phyloP scores from a whole-genome alignment of 2,797 vertebrate species.

The Enteromius anoplus region DNA sequence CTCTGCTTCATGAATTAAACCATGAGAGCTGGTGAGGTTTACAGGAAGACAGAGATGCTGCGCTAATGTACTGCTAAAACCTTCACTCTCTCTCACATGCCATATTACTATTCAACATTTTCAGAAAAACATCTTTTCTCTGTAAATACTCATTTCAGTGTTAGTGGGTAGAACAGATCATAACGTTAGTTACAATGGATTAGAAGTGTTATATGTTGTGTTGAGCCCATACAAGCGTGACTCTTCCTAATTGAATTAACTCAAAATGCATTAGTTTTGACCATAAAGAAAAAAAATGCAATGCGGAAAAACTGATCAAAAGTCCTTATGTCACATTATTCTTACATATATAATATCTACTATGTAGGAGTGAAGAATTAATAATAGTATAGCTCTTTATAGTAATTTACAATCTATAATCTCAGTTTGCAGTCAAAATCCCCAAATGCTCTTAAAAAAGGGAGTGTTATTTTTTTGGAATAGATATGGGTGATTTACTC shows the following conservation, averaged over 20 bases:
- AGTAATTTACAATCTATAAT: not conserved
- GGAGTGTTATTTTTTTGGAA: not conserved
- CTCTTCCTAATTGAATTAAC: conserved; percentile 36
- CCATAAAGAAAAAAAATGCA: not conserved
- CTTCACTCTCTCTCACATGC: conserved; percentile 9
- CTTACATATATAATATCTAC: not conserved
- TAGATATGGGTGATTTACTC: not conserved
- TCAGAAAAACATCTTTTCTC: conserved; percentile 46
- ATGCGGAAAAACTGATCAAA: not conserved
- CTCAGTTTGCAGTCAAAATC: not conserved
- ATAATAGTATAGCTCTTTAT: not conserved
- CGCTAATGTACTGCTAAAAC: conserved; percentile 39
- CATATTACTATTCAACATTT: conserved; percentile 43
- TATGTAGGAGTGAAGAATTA: not conserved
- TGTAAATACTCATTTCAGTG: conserved; percentile 30
- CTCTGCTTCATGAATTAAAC: conserved; percentile 21
- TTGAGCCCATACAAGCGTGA: conserved; percentile 30
- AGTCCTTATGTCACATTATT: not conserved
- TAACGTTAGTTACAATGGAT: conserved; percentile 38
- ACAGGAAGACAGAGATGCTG: conserved; percentile 16
- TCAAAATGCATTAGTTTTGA: conserved; percentile 36
- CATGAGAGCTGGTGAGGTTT: conserved; percentile 37
- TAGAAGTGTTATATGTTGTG: conserved; percentile 36
- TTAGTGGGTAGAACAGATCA: conserved; percentile 8
- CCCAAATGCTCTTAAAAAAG: not conserved